Conservation (phyloP, 2,888 invertebrate genomes). For the Thera britannica region DNA sequence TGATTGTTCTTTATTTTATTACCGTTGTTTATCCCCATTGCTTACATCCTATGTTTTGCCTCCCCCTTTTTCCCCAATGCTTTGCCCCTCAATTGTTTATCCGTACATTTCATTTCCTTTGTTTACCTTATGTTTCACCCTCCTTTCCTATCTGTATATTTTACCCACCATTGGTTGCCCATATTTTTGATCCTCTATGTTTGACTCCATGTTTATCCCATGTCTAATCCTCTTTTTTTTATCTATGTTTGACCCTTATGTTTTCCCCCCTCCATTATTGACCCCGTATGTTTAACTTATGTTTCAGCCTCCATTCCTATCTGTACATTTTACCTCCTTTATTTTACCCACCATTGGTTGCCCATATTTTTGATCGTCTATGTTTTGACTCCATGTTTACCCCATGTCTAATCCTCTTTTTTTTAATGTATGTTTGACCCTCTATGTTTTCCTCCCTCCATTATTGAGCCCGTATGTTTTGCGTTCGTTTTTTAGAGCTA, state of each 20-base stretch:
- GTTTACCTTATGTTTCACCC: neutral
- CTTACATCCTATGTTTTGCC: neutral
- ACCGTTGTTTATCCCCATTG: too few species aligned
- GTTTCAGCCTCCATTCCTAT: neutral
- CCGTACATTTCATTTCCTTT: neutral
- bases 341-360: too few species aligned
- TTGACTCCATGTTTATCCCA: too few species aligned
- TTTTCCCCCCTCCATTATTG: slow-evolving; percentile 5
- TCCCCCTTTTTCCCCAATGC: neutral
- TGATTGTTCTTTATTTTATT: too few species aligned
- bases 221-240: neutral
- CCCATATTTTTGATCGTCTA: too few species aligned
- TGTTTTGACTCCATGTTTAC: too few species aligned
- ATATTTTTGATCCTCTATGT: too few species aligned
- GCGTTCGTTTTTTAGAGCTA: slow-evolving; percentile 28
- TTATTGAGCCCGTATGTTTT: slow-evolving; percentile 13
- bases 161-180: too few species aligned
- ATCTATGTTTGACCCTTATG: neutral
- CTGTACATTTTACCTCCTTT: too few species aligned
- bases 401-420: neutral
- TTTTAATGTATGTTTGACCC: neutral
- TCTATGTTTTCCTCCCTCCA: slow-evolving; percentile 5
- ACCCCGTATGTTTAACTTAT: slow-evolving; percentile 15
- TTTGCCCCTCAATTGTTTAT: neutral
- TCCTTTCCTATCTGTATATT: neutral